Conservation (phyloP, 2,888 invertebrate species). For the Euplagia quadripunctaria region DNA sequence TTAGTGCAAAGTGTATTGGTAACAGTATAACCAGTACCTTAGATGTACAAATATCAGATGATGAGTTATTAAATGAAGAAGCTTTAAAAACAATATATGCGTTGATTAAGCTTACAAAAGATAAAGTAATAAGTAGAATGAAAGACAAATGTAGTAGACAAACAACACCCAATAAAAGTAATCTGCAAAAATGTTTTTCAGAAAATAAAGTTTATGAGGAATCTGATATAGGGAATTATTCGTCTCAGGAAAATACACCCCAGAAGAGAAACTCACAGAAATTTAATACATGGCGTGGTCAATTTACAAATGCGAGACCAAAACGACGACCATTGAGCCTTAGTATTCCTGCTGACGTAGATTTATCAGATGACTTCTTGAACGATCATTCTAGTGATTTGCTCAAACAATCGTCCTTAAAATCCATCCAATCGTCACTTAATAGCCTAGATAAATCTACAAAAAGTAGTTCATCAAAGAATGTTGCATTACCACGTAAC, state of each 20-base stretch:
- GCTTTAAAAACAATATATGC: slow-evolving; percentile 86
- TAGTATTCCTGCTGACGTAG: slow-evolving; percentile 78
- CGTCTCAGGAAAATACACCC: slow-evolving; percentile 77
- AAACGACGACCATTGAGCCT: slow-evolving; percentile 82
- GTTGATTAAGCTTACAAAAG: slow-evolving; percentile 82
- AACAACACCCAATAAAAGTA: slow-evolving; percentile 65
- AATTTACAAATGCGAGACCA: slow-evolving; percentile 59
- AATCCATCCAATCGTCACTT: slow-evolving; percentile 78
- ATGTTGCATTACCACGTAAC: slow-evolving; percentile 87
- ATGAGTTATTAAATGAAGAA: slow-evolving; percentile 84
- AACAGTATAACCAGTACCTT: slow-evolving; percentile 71
- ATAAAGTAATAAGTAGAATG: slow-evolving; percentile 82
- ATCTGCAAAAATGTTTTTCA: slow-evolving; percentile 76
- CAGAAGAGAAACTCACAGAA: slow-evolving; percentile 72
- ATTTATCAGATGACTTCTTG: slow-evolving; percentile 75
- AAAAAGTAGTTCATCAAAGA: slow-evolving; percentile 72
- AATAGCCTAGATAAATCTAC: slow-evolving; percentile 75
- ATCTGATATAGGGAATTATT: slow-evolving; percentile 69
- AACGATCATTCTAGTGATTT: slow-evolving; percentile 64
- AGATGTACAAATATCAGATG: slow-evolving; percentile 79
- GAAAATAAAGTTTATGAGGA: slow-evolving; percentile 78
- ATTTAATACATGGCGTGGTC: slow-evolving; percentile 82
- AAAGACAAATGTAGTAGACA: slow-evolving; percentile 73
- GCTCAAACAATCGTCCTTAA: slow-evolving; percentile 73
- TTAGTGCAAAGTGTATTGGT: slow-evolving; percentile 59